phyloP scores from a whole-genome alignment of 2,113 vertebrate species.

The Epinephelus lanceolatus region DNA sequence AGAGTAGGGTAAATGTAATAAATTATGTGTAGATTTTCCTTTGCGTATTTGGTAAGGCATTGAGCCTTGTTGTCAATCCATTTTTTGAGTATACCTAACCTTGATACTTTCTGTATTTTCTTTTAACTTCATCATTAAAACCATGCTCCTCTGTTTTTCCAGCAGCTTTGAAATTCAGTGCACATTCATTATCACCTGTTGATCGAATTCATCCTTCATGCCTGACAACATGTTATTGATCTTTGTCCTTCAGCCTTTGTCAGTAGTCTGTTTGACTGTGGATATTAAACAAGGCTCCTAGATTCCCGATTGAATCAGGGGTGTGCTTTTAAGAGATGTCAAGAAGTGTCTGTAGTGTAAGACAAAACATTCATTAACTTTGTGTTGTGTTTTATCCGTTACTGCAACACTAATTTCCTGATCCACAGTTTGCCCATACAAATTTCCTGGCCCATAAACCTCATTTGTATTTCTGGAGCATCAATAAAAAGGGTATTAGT shows the following conservation, averaged over 20 bases:
- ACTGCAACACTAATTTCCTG: constrained; percentile 56
- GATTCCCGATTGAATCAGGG: constrained; percentile 21
- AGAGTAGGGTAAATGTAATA: too few relatives aligned
- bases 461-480: constrained; percentile 33
- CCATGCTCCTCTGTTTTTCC: background rate
- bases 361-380: constrained; percentile 59
- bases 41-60: too few relatives aligned
- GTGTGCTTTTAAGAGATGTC: constrained; percentile 37
- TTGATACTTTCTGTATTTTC: constrained; percentile 13
- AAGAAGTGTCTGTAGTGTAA: constrained; percentile 33
- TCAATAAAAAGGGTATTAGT: constrained; percentile 19
- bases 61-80: too few relatives aligned
- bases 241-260: constrained; percentile 28
- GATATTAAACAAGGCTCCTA: constrained; percentile 48
- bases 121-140: background rate
- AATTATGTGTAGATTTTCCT: too few relatives aligned
- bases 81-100: too few relatives aligned
- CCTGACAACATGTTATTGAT: constrained; percentile 50
- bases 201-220: constrained; percentile 50
- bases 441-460: constrained; percentile 34
- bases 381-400: constrained; percentile 33
- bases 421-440: constrained; percentile 16
- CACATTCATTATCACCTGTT: constrained; percentile 40
- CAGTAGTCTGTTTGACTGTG: constrained; percentile 24
- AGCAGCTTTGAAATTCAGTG: constrained; percentile 20